Percentiles rank a stretch among this genome's conserved stretches.
Conservation (phyloP, 2,113 vertebrate genomes). For the Apteryx mantelli region DNA sequence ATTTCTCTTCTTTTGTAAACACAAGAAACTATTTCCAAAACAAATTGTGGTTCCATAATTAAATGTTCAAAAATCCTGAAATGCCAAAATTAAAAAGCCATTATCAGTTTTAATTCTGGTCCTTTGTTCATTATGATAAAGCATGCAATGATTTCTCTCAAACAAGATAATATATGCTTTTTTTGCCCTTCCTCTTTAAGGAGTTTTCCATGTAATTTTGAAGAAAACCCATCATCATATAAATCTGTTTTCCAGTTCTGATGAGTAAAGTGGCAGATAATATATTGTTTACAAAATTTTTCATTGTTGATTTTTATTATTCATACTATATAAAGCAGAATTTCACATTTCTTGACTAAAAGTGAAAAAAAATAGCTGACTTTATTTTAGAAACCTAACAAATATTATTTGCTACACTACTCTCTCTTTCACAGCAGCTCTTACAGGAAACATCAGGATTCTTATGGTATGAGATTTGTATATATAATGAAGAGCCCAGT, state of each 20-base stretch:
- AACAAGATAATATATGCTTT: neutral
- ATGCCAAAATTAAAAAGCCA: neutral
- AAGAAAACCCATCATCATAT: neutral
- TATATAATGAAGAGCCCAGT: neutral
- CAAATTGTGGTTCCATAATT: neutral
- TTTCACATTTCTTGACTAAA: neutral
- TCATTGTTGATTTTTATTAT: neutral
- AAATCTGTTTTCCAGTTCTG: neutral
- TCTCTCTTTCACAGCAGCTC: neutral
- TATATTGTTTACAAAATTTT: neutral
- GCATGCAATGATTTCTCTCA: neutral
- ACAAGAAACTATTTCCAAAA: neutral
- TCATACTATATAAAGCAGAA: neutral
- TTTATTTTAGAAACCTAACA: neutral
- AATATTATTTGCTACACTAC: neutral
- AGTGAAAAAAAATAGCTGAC: neutral
- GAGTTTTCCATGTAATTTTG: neutral
- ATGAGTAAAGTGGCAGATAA: no score
- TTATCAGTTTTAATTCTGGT: neutral
- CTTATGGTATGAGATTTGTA: neutral
- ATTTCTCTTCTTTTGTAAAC: neutral
- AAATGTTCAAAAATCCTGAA: neutral
- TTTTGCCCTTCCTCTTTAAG: neutral
- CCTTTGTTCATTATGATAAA: neutral
- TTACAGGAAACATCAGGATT: neutral